phyloP scores from a whole-genome alignment of 1,140 invertebrate species.

The Archivesica marissinica region DNA sequence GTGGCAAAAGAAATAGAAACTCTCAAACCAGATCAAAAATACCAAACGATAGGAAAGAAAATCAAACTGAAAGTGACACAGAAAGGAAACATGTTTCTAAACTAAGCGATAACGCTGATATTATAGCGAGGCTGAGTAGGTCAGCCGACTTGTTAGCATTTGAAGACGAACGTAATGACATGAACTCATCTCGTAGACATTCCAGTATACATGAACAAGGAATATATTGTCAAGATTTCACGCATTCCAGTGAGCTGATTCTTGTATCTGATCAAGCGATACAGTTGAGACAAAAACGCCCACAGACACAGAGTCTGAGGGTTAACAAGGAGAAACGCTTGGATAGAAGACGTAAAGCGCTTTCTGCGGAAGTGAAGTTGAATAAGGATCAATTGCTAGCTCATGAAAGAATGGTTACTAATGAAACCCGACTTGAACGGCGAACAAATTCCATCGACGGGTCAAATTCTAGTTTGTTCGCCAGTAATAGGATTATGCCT shows the following conservation, averaged over 20 bases:
- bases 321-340: slow-evolving; percentile 13
- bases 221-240: neutral
- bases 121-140: neutral
- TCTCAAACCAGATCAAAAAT: slow-evolving; percentile 1
- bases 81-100: neutral
- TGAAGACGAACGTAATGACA: slow-evolving; percentile 2
- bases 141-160: slow-evolving; percentile 28
- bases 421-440: neutral
- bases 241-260: slow-evolving; percentile 33
- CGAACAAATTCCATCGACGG: slow-evolving; percentile 11
- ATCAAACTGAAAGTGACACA: neutral
- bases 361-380: slow-evolving; percentile 38
- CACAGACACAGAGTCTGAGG: slow-evolving; percentile 36
- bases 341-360: slow-evolving; percentile 18
- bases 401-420: neutral
- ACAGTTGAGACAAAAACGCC: slow-evolving; percentile 6
- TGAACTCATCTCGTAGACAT: no score
- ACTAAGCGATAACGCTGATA: neutral
- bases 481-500: slow-evolving; percentile 20
- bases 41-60: neutral
- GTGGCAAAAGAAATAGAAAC: neutral
- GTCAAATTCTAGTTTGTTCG: slow-evolving; percentile 28
- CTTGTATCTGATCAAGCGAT: neutral
- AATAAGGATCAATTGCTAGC: slow-evolving; percentile 8
- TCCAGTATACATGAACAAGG: slow-evolving; percentile 5